Evolutionary conservation across 2,113 vertebrate genomes (phyloP).

Genomic region (Scomber colias): DNA sequence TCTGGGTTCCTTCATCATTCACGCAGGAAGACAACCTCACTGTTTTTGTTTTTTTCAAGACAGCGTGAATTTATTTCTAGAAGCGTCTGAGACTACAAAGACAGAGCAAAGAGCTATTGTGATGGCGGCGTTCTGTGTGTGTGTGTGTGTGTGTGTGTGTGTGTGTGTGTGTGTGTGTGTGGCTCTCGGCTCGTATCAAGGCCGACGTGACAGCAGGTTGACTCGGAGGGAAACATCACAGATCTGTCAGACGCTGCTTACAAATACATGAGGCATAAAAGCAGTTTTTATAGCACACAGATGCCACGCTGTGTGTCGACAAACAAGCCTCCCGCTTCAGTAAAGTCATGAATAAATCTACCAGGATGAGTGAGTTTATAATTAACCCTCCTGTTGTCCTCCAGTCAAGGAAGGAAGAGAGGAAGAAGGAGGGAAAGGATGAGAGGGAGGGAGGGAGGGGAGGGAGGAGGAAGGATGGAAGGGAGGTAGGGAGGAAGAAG

Average conservation of each 20-base stretch:
- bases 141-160: too few species aligned
- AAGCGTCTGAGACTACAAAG: conserved; percentile 21
- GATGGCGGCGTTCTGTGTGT: background rate
- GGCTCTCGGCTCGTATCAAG: conserved; percentile 18
- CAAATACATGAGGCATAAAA: background rate
- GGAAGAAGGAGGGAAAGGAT: too few species aligned
- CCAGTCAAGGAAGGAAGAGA: too few species aligned
- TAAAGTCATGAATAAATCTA: background rate
- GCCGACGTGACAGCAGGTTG: conserved; percentile 5
- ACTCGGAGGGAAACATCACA: conserved; percentile 21
- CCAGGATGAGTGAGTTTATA: background rate
- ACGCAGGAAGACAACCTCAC: background rate
- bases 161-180: background rate
- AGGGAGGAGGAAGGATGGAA: too few species aligned
- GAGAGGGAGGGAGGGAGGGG: too few species aligned
- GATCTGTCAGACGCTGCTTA: conserved; percentile 24
- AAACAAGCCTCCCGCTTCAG: background rate
- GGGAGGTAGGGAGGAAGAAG: too few species aligned
- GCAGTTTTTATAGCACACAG: conserved; percentile 5
- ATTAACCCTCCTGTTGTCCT: background rate
- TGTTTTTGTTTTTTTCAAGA: background rate
- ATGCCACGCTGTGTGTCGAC: background rate
- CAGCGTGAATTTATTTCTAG: conserved; percentile 42
- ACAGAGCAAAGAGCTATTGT: background rate
- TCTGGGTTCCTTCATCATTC: conserved; percentile 8